phyloP scores from a whole-genome alignment of 1,140 invertebrate genomes.

The Drosophila obscura region DNA sequence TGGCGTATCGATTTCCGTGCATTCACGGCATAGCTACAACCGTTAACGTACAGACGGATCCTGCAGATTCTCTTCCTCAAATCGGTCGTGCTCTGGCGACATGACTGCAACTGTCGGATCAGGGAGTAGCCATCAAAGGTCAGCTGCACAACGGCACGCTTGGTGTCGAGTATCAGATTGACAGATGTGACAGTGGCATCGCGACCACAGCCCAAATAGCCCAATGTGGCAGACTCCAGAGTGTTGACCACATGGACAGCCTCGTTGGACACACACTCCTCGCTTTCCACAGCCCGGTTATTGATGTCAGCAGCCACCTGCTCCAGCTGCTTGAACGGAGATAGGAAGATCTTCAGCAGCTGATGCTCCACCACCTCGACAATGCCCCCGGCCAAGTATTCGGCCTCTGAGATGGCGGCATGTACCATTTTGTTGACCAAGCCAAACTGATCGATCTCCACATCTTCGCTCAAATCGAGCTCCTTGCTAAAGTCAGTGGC shows the following conservation, averaged over 20 bases:
- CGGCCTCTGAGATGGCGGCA: slow-evolving; percentile 18
- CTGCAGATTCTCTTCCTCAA: slow-evolving; percentile 4
- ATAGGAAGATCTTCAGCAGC: slow-evolving; percentile 53
- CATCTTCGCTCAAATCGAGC: neutral
- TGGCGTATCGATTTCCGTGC: slow-evolving; percentile 38
- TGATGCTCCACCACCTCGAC: slow-evolving; percentile 38
- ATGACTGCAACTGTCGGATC: neutral
- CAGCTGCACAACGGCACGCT: slow-evolving; percentile 42
- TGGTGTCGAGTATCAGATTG: slow-evolving; percentile 38
- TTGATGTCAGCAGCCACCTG: slow-evolving; percentile 38
- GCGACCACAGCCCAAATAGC: slow-evolving; percentile 39
- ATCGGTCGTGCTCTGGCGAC: neutral
- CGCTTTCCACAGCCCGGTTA: slow-evolving; percentile 34
- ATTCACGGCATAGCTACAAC: slow-evolving; percentile 11
- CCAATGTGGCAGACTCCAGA: slow-evolving; percentile 29
- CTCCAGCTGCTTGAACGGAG: slow-evolving; percentile 46
- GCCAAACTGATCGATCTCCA: slow-evolving; percentile 21
- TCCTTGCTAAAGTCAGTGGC: neutral
- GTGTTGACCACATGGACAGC: slow-evolving; percentile 17
- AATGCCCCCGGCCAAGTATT: slow-evolving; percentile 22
- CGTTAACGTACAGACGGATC: slow-evolving; percentile 8
- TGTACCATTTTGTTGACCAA: slow-evolving; percentile 24
- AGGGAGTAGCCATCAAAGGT: slow-evolving; percentile 41
- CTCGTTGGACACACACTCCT: slow-evolving; percentile 41
- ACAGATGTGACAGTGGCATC: slow-evolving; percentile 36